phyloP scores from a whole-genome alignment of 2,113 vertebrate species.

The Pelvicachromis taeniatus region DNA sequence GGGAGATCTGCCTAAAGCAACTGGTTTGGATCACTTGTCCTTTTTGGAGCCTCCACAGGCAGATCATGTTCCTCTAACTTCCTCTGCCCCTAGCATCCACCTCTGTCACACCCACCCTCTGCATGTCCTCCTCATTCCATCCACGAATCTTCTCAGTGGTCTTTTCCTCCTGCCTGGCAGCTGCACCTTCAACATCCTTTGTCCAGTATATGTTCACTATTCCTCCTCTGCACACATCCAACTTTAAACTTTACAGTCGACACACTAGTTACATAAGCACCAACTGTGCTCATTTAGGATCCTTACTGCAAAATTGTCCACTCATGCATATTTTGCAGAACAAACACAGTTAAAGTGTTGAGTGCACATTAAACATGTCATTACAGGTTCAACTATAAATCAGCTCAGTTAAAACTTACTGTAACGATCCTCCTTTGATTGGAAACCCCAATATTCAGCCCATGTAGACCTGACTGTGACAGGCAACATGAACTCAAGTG shows the following conservation, averaged over 20 bases:
- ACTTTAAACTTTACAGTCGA: not conserved
- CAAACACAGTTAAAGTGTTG: not conserved
- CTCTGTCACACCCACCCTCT: not conserved
- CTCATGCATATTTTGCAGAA: not conserved
- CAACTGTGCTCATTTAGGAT: not conserved
- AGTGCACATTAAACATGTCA: not conserved
- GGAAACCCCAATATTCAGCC: not conserved
- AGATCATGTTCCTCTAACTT: not conserved
- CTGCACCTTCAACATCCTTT: not conserved
- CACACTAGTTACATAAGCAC: not conserved
- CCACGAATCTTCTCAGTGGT: not conserved
- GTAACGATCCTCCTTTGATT: not conserved
- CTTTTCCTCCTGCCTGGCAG: not conserved
- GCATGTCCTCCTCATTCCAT: not conserved
- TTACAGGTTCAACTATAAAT: not conserved
- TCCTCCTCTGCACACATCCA: too few relatives aligned
- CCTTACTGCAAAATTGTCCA: not conserved
- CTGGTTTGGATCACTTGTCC: not conserved
- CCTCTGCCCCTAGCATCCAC: not conserved
- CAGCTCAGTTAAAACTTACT: not conserved
- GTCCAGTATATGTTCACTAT: not conserved
- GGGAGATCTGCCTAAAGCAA: not conserved
- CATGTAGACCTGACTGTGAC: not conserved
- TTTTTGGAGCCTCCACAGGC: not conserved
- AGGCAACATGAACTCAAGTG: not conserved